Evolutionary conservation across 2,888 invertebrate species (phyloP).

Genomic region (Rhyacophila evoluta): DNA sequence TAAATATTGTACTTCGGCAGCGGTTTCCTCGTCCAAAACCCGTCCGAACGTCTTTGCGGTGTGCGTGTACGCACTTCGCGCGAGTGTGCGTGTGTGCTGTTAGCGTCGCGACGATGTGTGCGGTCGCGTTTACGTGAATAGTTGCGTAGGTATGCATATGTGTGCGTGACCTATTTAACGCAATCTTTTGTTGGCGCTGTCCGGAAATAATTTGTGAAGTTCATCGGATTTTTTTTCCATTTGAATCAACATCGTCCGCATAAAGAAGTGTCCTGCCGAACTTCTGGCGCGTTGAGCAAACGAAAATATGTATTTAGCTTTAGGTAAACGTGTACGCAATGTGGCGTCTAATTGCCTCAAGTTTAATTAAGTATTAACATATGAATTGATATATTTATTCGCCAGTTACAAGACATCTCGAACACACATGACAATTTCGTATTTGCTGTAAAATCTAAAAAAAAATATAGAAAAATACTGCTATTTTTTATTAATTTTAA

Average conservation of each 20-base stretch:
- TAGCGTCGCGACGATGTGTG: neutral
- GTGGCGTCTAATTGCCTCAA: no score
- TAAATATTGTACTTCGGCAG: neutral
- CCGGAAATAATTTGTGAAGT: conserved; percentile 21
- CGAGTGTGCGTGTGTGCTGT: neutral
- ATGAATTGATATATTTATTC: no score
- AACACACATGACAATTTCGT: no score
- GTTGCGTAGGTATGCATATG: neutral
- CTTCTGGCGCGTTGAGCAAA: neutral
- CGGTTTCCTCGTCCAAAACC: conserved; percentile 3
- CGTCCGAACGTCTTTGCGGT: neutral
- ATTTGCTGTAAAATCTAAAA: no score
- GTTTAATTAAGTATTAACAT: no score
- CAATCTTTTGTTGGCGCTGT: conserved; percentile 24
- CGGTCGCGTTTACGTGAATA: neutral
- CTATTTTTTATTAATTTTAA: no score
- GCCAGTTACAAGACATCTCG: no score
- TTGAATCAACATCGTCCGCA: neutral
- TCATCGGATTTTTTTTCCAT: conserved; percentile 23
- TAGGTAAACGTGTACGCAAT: no score
- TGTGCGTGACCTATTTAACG: conserved; percentile 24
- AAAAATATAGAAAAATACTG: no score
- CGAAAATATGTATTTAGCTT: neutral
- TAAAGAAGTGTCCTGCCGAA: neutral
- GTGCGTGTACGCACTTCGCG: neutral